Evolutionary conservation across 2,113 vertebrate species (phyloP).

Genomic region (Mus musculus): GRCm39 chr3:27238001-27238500

Average conservation of each 20-base stretch:
- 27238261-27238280: constrained; percentile 1
- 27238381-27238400: neutral
- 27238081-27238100: neutral
- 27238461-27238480: neutral
- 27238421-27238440: neutral
- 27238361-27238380: neutral
- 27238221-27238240: neutral
- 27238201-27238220: neutral
- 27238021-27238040: neutral
- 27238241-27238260: neutral
- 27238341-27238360: neutral
- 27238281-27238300: constrained; percentile 34
- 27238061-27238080: neutral
- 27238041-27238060: neutral
- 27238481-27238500: neutral
- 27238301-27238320: neutral
- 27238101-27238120: neutral
- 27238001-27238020: neutral
- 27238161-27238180: neutral
- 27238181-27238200: neutral
- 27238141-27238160: neutral
- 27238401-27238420: neutral
- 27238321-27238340: neutral
- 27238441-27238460: neutral
- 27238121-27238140: neutral